phyloP scores from a whole-genome alignment of 1,140 invertebrate genomes.

The Drosophila arawakana region DNA sequence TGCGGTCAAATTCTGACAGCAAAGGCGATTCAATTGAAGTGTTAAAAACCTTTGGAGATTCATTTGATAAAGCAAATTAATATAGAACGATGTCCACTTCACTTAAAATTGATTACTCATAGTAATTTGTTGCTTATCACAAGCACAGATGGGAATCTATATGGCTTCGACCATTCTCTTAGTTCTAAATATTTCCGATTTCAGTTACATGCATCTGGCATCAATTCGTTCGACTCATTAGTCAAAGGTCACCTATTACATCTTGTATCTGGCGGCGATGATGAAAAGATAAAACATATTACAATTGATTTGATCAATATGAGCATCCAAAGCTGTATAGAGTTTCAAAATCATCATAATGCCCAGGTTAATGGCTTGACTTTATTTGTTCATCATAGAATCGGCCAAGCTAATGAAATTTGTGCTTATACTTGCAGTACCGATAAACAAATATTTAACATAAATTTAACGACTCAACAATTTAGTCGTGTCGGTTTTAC shows the following conservation, averaged over 20 bases:
- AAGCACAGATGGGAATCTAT: slow-evolving; percentile 70
- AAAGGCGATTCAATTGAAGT: slow-evolving; percentile 47
- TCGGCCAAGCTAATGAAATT: not conserved
- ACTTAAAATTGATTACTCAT: slow-evolving; percentile 32
- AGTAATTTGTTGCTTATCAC: slow-evolving; percentile 48
- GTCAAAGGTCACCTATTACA: slow-evolving; percentile 38
- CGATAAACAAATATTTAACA: slow-evolving; percentile 61
- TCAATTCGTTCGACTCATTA: slow-evolving; percentile 66
- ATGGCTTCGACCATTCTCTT: slow-evolving; percentile 49
- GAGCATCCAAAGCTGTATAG: not conserved
- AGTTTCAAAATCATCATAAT: slow-evolving; percentile 47
- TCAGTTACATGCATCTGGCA: slow-evolving; percentile 65
- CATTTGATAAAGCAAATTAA: slow-evolving; percentile 25
- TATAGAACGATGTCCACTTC: slow-evolving; percentile 64
- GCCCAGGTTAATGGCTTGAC: slow-evolving; percentile 60
- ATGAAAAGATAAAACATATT: slow-evolving; percentile 66
- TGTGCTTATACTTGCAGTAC: slow-evolving; percentile 56
- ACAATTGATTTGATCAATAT: slow-evolving; percentile 28
- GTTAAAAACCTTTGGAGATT: slow-evolving; percentile 13
- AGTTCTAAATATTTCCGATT: slow-evolving; percentile 32
- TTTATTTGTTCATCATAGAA: slow-evolving; percentile 6
- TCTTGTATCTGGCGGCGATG: slow-evolving; percentile 76
- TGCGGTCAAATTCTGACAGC: slow-evolving; percentile 15
- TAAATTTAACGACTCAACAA: slow-evolving; percentile 36
- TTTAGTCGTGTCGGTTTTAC: slow-evolving; percentile 43